Percentiles rank a stretch among this genome's conserved stretches.
Evolutionary conservation across 2,113 vertebrate genomes (phyloP).

Genomic region (Heterotis niloticus): DNA sequence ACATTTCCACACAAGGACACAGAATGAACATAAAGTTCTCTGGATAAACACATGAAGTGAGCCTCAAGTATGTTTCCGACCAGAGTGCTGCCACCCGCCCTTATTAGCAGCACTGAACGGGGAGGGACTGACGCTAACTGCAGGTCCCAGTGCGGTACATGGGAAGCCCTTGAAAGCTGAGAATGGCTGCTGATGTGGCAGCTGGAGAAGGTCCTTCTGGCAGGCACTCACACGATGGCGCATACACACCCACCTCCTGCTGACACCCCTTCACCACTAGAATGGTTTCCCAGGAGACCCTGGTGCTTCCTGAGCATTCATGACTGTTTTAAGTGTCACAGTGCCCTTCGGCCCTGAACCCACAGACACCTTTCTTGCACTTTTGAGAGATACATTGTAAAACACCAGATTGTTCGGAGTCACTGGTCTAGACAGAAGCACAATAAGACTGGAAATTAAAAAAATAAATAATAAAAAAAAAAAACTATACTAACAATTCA

Average conservation of each 20-base stretch:
- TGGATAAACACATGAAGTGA: background rate
- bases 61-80: background rate
- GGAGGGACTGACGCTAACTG: background rate
- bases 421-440: background rate
- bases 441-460: too few species aligned
- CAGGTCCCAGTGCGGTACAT: background rate
- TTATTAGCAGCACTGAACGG: background rate
- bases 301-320: background rate
- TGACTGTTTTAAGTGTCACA: background rate
- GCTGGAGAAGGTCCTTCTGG: background rate
- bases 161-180: conserved; percentile 13
- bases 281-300: background rate
- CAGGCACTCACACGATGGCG: background rate
- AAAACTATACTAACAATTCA: background rate
- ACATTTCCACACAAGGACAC: background rate
- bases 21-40: background rate
- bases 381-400: background rate
- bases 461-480: background rate
- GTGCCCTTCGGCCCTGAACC: background rate
- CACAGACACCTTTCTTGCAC: background rate
- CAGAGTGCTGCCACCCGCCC: background rate
- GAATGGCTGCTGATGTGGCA: background rate
- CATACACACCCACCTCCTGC: background rate
- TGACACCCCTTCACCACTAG: background rate
- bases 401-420: background rate